These are phyloP conservation scores for Eumeta japonica DNA, from an alignment of 1,140 invertebrate species.

Conservation along the genomic window DNA sequence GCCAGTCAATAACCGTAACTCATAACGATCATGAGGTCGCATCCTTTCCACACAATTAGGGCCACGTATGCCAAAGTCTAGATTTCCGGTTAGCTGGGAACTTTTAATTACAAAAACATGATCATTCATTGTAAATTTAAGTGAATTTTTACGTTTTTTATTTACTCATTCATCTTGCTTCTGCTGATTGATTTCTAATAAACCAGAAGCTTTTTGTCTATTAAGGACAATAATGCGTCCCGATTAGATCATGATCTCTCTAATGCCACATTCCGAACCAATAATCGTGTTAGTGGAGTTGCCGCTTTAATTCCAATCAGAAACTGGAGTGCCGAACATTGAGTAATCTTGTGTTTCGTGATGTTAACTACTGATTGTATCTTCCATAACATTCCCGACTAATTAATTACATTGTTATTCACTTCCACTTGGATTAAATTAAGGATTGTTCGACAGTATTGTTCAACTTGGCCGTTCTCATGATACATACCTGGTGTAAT, in stretches of 20 bases:
- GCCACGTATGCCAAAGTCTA: conserved; percentile 14
- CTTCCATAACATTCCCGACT: conserved; percentile 4
- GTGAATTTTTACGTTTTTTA: conserved; percentile 1
- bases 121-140: conserved; percentile 2
- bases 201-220: conserved; percentile 1
- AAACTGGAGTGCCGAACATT: conserved; percentile 5
- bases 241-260: conserved; percentile 6
- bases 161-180: conserved; percentile 11
- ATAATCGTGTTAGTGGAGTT: conserved; percentile 2
- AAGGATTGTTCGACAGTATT: conserved; percentile 14
- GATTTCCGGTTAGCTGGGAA: conserved; percentile 14
- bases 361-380: conserved; percentile 7
- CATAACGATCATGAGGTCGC: conserved; percentile 11
- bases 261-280: conserved; percentile 9
- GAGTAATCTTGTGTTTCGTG: conserved; percentile 7
- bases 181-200: conserved; percentile 4
- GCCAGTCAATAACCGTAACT: conserved; percentile 13
- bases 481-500: conserved; percentile 16
- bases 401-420: background rate
- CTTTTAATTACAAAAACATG: conserved; percentile 13
- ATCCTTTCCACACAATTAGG: conserved; percentile 11
- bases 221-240: conserved; percentile 3
- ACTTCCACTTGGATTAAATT: conserved; percentile 14
- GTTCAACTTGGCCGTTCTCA: conserved; percentile 20
- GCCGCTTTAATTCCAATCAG: conserved; percentile 8